Evolutionary conservation across 2,888 invertebrate genomes (phyloP).

Genomic region (Diloba caeruleocephala): DNA sequence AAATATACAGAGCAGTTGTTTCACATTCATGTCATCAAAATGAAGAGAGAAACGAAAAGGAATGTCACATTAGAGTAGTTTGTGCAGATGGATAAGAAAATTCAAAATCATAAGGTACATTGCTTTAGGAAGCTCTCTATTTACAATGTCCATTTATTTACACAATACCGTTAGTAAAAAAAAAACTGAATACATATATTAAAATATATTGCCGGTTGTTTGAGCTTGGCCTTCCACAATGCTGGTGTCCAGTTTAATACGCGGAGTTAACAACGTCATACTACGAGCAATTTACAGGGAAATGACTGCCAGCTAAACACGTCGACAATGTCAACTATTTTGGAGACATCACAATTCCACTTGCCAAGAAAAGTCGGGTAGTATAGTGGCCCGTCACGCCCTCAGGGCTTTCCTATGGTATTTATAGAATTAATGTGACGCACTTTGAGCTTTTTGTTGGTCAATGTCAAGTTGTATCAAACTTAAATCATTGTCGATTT

Average conservation of each 20-base stretch:
- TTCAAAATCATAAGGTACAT: not conserved
- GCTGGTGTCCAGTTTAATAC: conserved; percentile 18
- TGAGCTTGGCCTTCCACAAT: conserved; percentile 7
- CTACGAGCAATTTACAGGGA: conserved; percentile 66
- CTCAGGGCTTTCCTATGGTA: conserved; percentile 69
- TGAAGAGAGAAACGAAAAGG: conserved; percentile 7
- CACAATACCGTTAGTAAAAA: not conserved
- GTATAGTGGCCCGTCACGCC: conserved; percentile 63
- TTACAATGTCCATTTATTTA: too few species aligned
- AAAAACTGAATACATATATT: too few species aligned
- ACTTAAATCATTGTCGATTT: too few species aligned
- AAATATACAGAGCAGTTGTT: conserved; percentile 20
- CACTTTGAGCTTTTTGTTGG: conserved; percentile 26
- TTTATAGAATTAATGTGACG: conserved; percentile 58
- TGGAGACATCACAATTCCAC: conserved; percentile 67
- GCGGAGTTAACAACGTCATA: conserved; percentile 28
- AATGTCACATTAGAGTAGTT: not conserved
- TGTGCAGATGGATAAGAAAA: not conserved
- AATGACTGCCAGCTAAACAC: conserved; percentile 71
- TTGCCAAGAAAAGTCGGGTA: conserved; percentile 66
- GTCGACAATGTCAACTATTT: conserved; percentile 81
- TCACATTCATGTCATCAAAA: conserved; percentile 11
- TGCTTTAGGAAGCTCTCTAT: not conserved
- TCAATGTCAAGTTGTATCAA: conserved; percentile 28
- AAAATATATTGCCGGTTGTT: too few species aligned